Conservation (phyloP, 2,797 vertebrate genomes). For the Dendrocincla fuliginosa region DNA sequence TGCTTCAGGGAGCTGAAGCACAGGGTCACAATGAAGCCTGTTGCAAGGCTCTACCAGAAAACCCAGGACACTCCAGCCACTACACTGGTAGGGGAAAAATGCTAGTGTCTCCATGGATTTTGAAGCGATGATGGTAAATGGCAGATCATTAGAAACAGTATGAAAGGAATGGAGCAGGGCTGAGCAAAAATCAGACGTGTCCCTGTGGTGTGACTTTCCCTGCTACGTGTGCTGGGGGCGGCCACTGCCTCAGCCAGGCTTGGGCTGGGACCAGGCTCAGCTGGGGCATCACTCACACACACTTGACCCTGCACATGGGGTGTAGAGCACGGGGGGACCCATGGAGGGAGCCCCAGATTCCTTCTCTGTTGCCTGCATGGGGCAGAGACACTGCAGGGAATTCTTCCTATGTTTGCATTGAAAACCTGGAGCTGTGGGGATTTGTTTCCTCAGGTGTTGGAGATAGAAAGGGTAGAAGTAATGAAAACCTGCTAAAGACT, state of each 20-base stretch:
- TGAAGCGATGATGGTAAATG: rapidly evolving
- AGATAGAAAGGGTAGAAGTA: conserved; percentile 14
- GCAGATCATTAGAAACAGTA: not conserved
- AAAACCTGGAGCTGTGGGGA: not conserved
- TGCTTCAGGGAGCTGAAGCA: not conserved
- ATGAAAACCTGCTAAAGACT: conserved; percentile 48
- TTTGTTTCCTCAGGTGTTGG: not conserved
- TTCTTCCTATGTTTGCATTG: not conserved
- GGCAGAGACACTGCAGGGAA: not conserved
- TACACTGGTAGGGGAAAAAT: rapidly evolving
- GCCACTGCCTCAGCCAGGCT: not conserved
- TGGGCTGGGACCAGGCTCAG: not conserved
- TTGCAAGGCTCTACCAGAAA: not conserved
- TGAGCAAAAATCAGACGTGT: not conserved
- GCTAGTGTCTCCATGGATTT: not conserved
- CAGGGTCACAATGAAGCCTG: not conserved
- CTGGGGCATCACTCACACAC: not conserved
- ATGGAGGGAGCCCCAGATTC: rapidly evolving
- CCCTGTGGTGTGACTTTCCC: rapidly evolving
- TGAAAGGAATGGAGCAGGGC: not conserved
- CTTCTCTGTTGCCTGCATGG: rapidly evolving
- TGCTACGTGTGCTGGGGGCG: rapidly evolving
- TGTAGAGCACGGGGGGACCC: not conserved
- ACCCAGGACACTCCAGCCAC: not conserved
- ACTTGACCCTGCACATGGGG: rapidly evolving